Conservation (phyloP, 2,888 invertebrate species). For the Hipparchia sbordonii region DNA sequence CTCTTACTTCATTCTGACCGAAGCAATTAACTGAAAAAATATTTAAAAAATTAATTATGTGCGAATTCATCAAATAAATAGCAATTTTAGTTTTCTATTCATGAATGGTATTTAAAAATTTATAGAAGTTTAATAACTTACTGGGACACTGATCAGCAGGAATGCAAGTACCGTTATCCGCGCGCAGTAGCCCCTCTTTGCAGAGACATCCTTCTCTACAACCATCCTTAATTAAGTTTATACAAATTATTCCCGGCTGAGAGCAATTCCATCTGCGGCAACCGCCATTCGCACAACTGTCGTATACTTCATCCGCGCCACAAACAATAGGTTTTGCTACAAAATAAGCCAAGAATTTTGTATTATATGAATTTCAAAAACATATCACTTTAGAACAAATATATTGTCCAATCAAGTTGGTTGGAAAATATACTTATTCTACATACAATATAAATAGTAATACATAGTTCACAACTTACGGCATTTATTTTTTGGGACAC, state of each 20-base stretch:
- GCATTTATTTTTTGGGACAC: constrained; percentile 39
- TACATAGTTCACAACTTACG: constrained; percentile 25
- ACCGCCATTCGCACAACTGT: constrained; percentile 42
- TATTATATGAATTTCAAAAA: not conserved
- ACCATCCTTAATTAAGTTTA: constrained; percentile 24
- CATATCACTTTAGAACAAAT: not conserved
- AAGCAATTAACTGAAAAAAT: too few relatives aligned
- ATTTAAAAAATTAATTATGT: too few relatives aligned
- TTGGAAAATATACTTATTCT: not conserved
- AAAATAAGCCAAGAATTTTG: not conserved
- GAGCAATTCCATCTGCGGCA: constrained; percentile 48
- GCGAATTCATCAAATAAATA: too few relatives aligned
- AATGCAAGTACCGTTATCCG: constrained; percentile 43
- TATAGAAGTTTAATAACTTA: not conserved
- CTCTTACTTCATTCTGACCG: too few relatives aligned
- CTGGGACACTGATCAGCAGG: constrained; percentile 41
- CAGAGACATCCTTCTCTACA: constrained; percentile 44
- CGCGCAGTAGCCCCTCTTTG: constrained; percentile 39
- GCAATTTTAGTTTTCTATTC: too few relatives aligned
- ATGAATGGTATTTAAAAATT: too few relatives aligned
- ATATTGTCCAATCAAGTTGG: not conserved
- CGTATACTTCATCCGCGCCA: constrained; percentile 43
- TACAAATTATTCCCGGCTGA: constrained; percentile 44
- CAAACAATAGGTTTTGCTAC: constrained; percentile 35
- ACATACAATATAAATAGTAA: too few relatives aligned